Evolutionary conservation across 2,888 invertebrate species (phyloP), one percentile per base, ranked within the genome.

Genomic region (Parnassius smintheus): DNA sequence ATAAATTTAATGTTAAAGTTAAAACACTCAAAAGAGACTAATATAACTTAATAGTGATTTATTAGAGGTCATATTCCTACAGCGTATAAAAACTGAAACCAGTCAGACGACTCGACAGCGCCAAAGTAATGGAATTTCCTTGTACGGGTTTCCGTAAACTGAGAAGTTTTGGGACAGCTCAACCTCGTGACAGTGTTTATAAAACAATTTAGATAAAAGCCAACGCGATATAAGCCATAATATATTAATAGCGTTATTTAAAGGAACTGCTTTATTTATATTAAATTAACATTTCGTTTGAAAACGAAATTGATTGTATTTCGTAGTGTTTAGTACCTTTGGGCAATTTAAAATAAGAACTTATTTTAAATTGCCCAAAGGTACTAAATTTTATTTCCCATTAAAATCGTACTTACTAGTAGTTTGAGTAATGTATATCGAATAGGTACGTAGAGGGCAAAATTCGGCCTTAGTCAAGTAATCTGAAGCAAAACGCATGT

Each of bases 71-170:
- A 81, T 81, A 76, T 81, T 80, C 68, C 72, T 59, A 11, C 11
- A 70, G 74, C 66, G 69, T 68, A 70, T 76, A 74, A 82, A 82
- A 82, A 77, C 70, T 73, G 71, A 70, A 68, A 59, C 56, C 63
- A 69, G 65, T 62, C 64, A 69, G 73, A 75, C 75, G 74, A 71
- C 68, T 68, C 65, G 73, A 77, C 78, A 78, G 76, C 71, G 75
- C 75, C 72, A 72, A 75, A 81, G 81, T 88, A 89, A 89, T 89
- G 89, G 89, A 87, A 82, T 88, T 88, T 77, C 70, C 81, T 75
- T 89, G 89, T 89, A 80, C 70, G 68, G 72, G 68, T 68, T 72
- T 73, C 73, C 78, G 72, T 75, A 77, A 78, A 80, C 76, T 73
- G 72, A 71, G 73, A 78, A 81, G 76, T 76, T 78, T 80, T 72